Evolutionary conservation across 2,797 vertebrate genomes (phyloP).

Genomic region (Gymnoscopelus microlampas): DNA sequence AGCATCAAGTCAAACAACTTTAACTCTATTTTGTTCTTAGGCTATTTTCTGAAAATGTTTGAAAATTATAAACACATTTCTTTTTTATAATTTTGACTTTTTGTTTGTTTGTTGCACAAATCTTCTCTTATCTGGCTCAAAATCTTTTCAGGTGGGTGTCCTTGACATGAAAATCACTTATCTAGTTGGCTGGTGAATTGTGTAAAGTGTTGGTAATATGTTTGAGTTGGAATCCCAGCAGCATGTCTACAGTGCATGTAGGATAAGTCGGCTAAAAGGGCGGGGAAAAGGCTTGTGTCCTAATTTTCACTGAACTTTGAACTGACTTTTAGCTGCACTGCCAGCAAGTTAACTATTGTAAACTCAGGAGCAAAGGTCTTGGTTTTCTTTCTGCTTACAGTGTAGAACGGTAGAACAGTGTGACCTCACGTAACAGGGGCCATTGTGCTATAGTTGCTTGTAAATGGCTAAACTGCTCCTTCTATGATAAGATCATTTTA

Average conservation of each 20-base stretch:
- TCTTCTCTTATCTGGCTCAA: not conserved
- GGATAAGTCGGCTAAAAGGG: too few species aligned
- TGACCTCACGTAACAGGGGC: not conserved
- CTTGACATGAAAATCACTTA: too few species aligned
- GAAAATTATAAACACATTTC: too few species aligned
- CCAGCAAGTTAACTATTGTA: conserved; percentile 47
- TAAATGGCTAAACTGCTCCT: not conserved
- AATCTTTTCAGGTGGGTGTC: too few species aligned
- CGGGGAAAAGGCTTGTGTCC: conserved; percentile 2
- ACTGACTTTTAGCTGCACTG: conserved; percentile 41
- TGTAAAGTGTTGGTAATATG: not conserved
- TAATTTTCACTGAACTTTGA: conserved; percentile 64
- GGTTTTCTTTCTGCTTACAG: conserved; percentile 5
- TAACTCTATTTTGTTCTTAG: too few species aligned
- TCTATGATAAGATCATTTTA: not conserved
- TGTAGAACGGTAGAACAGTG: conserved; percentile 4
- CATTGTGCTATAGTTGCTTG: not conserved
- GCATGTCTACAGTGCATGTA: too few species aligned
- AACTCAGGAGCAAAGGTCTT: conserved; percentile 62
- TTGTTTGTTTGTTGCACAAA: not conserved
- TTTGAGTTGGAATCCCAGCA: conserved; percentile 3
- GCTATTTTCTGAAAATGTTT: too few species aligned
- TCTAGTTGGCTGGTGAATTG: too few species aligned
- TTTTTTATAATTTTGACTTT: too few species aligned
- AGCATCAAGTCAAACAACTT: too few species aligned